Conservation (phyloP, 1,140 invertebrate species). For the Drosophila asahinai region DNA sequence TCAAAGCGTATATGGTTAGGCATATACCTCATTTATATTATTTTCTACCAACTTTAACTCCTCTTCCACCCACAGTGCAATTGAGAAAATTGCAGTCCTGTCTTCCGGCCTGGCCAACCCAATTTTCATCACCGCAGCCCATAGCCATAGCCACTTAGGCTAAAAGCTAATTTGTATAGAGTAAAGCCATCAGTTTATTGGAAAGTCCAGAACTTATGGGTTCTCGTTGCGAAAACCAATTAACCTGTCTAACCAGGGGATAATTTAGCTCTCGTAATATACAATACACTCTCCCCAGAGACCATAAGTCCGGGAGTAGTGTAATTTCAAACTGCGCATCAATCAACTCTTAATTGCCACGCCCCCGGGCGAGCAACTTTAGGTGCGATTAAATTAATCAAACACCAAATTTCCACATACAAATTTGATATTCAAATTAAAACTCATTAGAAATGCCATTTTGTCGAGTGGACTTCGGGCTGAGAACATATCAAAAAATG, state of each 20-base stretch:
- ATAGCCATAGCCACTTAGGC: slow-evolving; percentile 14
- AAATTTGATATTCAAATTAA: slow-evolving; percentile 61
- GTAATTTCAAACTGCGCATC: slow-evolving; percentile 39
- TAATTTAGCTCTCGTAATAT: slow-evolving; percentile 11
- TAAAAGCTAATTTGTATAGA: slow-evolving; percentile 31
- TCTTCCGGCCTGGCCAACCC: slow-evolving; percentile 32
- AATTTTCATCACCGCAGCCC: slow-evolving; percentile 6
- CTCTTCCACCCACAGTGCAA: slow-evolving; percentile 25
- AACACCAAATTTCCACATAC: slow-evolving; percentile 13
- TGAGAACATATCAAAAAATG: slow-evolving; percentile 33
- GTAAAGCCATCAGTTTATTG: slow-evolving; percentile 17
- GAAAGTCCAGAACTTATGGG: slow-evolving; percentile 18
- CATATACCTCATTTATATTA: no score
- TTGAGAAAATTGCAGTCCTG: slow-evolving; percentile 31
- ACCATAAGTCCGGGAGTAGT: slow-evolving; percentile 14
- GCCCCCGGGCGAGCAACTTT: background rate
- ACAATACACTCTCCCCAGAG: background rate
- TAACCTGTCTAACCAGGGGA: slow-evolving; percentile 29
- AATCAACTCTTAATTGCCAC: slow-evolving; percentile 31
- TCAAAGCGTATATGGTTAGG: background rate
- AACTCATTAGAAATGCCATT: slow-evolving; percentile 44
- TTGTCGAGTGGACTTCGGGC: slow-evolving; percentile 8
- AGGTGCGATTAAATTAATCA: slow-evolving; percentile 23
- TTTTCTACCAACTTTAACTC: background rate
- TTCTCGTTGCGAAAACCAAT: slow-evolving; percentile 17